Evolutionary conservation across 2,888 invertebrate species (phyloP), one percentile per base, ranked within the genome.

Genomic region (Melangyna quadrimaculata): DNA sequence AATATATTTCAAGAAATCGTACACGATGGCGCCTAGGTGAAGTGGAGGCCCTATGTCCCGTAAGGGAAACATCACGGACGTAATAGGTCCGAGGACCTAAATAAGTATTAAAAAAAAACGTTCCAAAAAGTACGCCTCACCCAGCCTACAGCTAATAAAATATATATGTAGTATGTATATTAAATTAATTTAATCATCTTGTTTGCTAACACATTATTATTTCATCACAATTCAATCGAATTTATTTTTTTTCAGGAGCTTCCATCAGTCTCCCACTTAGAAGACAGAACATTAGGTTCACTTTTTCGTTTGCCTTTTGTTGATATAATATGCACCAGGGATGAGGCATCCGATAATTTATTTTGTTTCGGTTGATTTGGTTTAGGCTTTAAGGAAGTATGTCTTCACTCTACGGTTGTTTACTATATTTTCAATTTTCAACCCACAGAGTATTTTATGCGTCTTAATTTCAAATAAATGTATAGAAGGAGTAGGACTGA

Each of bases 361-460:
- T 24, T 17, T 43, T 40, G 1, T 27, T 24, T n/a, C 24, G 24
- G 8, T 61, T 22, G 22, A 43, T 43, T 43, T 17, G 37, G 37
- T 22, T 37, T 59, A 53, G 8, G 45, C 24, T 53, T 9, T 45
- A 19, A 29, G 40, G 61, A n/a, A n/a, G n/a, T n/a, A n/a, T 61
- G 24, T 24, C 17, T 22, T 37, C 9, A n/a, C n/a, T n/a, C n/a
- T n/a, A n/a, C n/a, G 19, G 17, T 63, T 67, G 65, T 67, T 67
- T 67, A 48, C 48, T 67, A 67, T 67, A 67, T 48, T 67, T 35
- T 19, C 19, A 67, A 67, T 67, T 67, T 67, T 35, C 32, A 8
- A 35, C 65, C 65, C 48, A 67, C 48, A 35, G 29, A 7, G 9
- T 19, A 3, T 32, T 12, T 67, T 67, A 8, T 67, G 32, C 65